These are phyloP conservation scores for Zeus faber DNA, from an alignment of 2,113 vertebrate species.

Conservation along the genomic window DNA sequence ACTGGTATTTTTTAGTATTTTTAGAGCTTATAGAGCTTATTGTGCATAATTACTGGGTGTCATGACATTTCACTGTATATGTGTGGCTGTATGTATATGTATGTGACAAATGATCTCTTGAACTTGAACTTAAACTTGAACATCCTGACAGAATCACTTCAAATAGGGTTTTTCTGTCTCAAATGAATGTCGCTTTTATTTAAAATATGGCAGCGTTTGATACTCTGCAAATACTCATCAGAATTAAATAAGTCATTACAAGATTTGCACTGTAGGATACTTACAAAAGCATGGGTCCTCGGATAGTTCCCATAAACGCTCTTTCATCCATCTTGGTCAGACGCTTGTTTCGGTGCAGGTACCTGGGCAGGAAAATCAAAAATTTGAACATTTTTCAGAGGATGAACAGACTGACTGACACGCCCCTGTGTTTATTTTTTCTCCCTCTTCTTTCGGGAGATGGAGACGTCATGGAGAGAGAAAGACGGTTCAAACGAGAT, in stretches of 20 bases:
- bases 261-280: conserved; percentile 57
- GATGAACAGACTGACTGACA: conserved; percentile 31
- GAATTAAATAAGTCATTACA: conserved; percentile 6
- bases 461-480: conserved; percentile 31
- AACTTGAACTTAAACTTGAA: too few species aligned
- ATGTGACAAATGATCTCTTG: too few species aligned
- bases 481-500: conserved; percentile 27
- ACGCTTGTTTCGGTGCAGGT: conserved; percentile 90
- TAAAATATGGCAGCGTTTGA: too few species aligned
- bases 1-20: too few species aligned
- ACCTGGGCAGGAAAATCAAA: conserved; percentile 76
- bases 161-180: too few species aligned
- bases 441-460: conserved; percentile 4
- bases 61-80: too few species aligned
- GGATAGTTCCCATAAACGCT: conserved; percentile 83
- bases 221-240: conserved; percentile 1
- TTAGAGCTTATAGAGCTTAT: too few species aligned
- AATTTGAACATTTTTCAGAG: conserved; percentile 28
- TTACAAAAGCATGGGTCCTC: conserved; percentile 90
- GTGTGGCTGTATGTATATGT: too few species aligned
- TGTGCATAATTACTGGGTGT: too few species aligned
- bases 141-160: too few species aligned
- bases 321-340: conserved; percentile 83
- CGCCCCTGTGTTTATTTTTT: conserved; percentile 40
- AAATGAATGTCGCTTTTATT: too few species aligned